These are phyloP conservation scores for Protophormia terraenovae DNA, from an alignment of 2,888 invertebrate genomes.

Conservation along the genomic window DNA sequence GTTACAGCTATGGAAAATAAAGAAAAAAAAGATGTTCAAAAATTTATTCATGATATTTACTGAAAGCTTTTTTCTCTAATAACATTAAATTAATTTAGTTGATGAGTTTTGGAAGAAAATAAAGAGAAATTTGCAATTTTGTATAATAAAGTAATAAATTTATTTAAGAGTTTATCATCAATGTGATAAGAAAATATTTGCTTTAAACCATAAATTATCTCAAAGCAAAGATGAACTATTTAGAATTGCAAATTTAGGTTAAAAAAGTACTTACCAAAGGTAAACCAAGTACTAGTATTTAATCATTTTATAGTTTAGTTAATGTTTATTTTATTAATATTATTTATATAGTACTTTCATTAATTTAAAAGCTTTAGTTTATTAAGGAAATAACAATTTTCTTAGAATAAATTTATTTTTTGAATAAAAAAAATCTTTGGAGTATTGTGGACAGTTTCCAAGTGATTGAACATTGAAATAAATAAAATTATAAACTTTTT, in stretches of 20 bases:
- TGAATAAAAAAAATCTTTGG: slow-evolving; percentile 49
- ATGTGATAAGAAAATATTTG: neutral
- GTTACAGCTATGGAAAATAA: neutral
- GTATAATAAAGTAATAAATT: slow-evolving; percentile 67
- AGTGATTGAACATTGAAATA: slow-evolving; percentile 39
- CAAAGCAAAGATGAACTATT: neutral
- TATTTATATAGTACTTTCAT: slow-evolving; percentile 7
- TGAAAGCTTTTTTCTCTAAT: slow-evolving; percentile 54
- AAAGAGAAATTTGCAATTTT: slow-evolving; percentile 23
- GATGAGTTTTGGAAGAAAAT: neutral
- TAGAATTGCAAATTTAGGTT: slow-evolving; percentile 13
- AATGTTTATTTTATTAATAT: neutral
- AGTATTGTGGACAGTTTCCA: slow-evolving; percentile 51
- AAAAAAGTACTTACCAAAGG: neutral
- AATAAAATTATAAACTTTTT: too few relatives aligned
- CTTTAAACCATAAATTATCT: neutral
- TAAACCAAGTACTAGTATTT: neutral
- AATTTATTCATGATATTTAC: slow-evolving; percentile 59
- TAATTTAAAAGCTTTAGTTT: slow-evolving; percentile 48
- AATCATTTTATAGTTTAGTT: neutral
- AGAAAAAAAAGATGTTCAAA: slow-evolving; percentile 23
- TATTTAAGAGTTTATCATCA: neutral
- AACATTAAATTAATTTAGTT: slow-evolving; percentile 62
- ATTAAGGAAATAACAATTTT: slow-evolving; percentile 23
- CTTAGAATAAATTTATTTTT: slow-evolving; percentile 60